Percentiles rank a stretch among this genome's conserved stretches.
These are phyloP conservation scores for Drosophila subpulchrella DNA, from an alignment of 1,140 invertebrate species.

Conservation along the genomic window DNA sequence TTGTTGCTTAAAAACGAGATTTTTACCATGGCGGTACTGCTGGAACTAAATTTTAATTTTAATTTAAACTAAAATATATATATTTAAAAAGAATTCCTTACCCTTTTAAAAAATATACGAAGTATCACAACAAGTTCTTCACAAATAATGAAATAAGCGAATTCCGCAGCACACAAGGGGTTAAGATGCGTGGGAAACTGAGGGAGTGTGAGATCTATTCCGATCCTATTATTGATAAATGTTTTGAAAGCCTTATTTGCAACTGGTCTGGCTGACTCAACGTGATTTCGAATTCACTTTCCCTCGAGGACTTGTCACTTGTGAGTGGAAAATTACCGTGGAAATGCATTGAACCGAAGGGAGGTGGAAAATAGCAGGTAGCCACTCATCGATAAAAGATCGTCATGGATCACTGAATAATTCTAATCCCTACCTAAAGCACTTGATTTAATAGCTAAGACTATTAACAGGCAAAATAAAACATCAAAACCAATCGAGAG, in stretches of 20 bases:
- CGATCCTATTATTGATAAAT: background rate
- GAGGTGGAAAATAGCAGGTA: background rate
- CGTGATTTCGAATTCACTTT: constrained; percentile 10
- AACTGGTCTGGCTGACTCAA: background rate
- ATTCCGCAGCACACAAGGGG: too few species aligned
- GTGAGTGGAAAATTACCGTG: background rate
- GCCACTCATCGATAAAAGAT: constrained; percentile 10
- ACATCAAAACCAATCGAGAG: background rate
- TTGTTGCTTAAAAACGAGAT: too few species aligned
- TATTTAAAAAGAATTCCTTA: too few species aligned
- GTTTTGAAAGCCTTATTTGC: background rate
- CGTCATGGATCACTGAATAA: background rate
- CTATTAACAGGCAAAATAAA: background rate
- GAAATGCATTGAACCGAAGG: constrained; percentile 12
- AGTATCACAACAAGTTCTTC: too few species aligned
- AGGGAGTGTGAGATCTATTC: background rate
- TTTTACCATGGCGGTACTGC: too few species aligned
- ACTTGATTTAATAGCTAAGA: too few species aligned
- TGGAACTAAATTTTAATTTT: too few species aligned
- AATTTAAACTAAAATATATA: too few species aligned
- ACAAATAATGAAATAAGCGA: too few species aligned
- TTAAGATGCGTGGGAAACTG: constrained; percentile 8
- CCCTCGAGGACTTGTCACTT: constrained; percentile 4
- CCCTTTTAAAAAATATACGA: too few species aligned
- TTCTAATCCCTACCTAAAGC: background rate